phyloP scores from a whole-genome alignment of 2,797 vertebrate genomes.

The Heliangelus exortis region DNA sequence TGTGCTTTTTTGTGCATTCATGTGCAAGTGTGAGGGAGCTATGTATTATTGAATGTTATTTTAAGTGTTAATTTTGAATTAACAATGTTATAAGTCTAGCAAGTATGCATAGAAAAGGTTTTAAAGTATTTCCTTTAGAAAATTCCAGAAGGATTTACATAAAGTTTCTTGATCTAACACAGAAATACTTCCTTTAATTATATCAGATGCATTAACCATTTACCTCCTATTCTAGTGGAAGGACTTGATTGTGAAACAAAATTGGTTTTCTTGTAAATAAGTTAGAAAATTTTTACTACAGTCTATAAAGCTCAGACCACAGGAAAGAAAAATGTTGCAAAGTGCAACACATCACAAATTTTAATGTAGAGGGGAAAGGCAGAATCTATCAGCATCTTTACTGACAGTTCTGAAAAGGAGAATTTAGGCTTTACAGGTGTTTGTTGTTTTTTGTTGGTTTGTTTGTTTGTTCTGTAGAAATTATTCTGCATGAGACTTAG shows the following conservation, averaged over 20 bases:
- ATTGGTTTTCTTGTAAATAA: conserved; percentile 35
- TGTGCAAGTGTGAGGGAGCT: neutral
- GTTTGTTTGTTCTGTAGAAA: neutral
- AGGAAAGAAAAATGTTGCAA: neutral
- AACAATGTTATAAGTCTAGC: neutral
- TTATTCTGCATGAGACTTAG: conserved; percentile 9
- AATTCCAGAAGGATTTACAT: neutral
- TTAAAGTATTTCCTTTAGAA: neutral
- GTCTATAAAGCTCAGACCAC: neutral
- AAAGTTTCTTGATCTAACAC: conserved; percentile 31
- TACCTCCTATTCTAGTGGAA: conserved; percentile 16
- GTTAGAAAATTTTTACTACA: conserved; percentile 15
- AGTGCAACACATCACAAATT: neutral
- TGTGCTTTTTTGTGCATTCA: neutral
- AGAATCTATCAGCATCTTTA: neutral
- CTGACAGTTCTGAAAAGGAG: neutral
- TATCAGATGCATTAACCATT: conserved; percentile 17
- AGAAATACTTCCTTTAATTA: conserved; percentile 20
- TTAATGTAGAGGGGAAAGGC: conserved; percentile 2
- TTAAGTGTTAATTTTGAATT: neutral
- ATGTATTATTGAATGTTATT: neutral
- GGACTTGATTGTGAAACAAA: conserved; percentile 41
- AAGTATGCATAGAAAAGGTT: neutral
- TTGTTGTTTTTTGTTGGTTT: neutral
- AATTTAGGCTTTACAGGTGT: conserved; percentile 17